A percentile compares a stretch with the other conserved stretches of the same genome.
phyloP scores from a whole-genome alignment of 2,888 invertebrate genomes.

The Hypolimnas misippus region DNA sequence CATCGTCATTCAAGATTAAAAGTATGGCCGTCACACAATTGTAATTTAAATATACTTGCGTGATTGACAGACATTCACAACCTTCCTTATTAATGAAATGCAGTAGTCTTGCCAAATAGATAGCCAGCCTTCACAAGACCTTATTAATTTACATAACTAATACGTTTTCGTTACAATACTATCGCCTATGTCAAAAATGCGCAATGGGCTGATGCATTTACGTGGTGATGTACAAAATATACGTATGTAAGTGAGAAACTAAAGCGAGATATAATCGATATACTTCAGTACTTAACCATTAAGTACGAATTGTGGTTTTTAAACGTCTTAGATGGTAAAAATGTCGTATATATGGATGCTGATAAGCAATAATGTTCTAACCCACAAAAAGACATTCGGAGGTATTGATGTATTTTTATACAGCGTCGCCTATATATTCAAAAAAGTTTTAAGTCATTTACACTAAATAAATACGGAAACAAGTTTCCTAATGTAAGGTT shows the following conservation, averaged over 20 bases:
- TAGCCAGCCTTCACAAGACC: not conserved
- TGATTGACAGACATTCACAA: slow-evolving; percentile 3
- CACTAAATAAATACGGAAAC: too few relatives aligned
- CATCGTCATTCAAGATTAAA: slow-evolving; percentile 4
- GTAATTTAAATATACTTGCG: not conserved
- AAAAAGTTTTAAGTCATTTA: too few relatives aligned
- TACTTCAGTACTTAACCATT: not conserved
- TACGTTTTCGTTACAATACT: not conserved
- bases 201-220: not conserved
- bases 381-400: too few relatives aligned
- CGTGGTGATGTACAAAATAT: not conserved
- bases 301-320: too few relatives aligned
- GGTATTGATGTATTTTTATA: too few relatives aligned
- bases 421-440: too few relatives aligned
- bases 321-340: too few relatives aligned
- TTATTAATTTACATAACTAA: not conserved
- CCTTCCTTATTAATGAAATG: not conserved
- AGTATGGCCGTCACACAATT: not conserved
- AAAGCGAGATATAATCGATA: not conserved
- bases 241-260: not conserved
- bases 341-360: too few relatives aligned
- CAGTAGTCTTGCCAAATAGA: not conserved
- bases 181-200: not conserved
- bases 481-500: too few relatives aligned
- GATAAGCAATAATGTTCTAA: too few relatives aligned